Evolutionary conservation across 2,888 invertebrate genomes (phyloP), one percentile per base, ranked within the genome.

Genomic region (Calliopum simillimum): DNA sequence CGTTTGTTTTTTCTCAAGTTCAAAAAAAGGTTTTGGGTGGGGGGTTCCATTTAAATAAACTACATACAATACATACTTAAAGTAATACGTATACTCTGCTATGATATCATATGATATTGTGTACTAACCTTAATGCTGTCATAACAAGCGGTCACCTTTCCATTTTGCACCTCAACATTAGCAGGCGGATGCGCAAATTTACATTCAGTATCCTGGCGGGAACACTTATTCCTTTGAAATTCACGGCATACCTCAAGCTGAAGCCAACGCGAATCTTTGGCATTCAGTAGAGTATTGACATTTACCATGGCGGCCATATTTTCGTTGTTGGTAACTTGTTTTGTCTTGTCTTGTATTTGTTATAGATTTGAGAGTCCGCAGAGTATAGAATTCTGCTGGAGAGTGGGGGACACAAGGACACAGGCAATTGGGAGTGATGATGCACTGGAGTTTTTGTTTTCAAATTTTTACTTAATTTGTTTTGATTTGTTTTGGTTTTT

Each of bases 141-240:
- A 92, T 99, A 99, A 91, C 99, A 99, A 84, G 99, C 99, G 84
- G 98, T 99, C 86, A 99, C 99, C 85, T 98, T 92, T 87, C 99
- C 99, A 89, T 99, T 99, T 90, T 99, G 99, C 85, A 99, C 98
- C 89, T 99, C 99, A 84, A 99, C 99, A 88, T 99, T 98, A 83
- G 97, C 94, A 79, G 99, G 98, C 76, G 99, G 99, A 91, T 99
- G 99, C 79, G 99, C 99, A 88, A 99, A 99, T 91, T 99, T 99
- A 93, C 99, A 99, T 89, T 99, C 99, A 87, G 97, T 96, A 89
- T 99, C 99, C 77, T 97, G 95, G 86, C 99, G 93, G 84, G 98
- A 96, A 89, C 99, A 99, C 91, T 99, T 99, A 91, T 98, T 98
- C 88, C 99, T 92, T 90, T 99, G 98, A 90, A 96, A 99, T 90